These are phyloP conservation scores for Benthosema pterotum DNA, from an alignment of 2,797 vertebrate species.

Conservation along the genomic window DNA sequence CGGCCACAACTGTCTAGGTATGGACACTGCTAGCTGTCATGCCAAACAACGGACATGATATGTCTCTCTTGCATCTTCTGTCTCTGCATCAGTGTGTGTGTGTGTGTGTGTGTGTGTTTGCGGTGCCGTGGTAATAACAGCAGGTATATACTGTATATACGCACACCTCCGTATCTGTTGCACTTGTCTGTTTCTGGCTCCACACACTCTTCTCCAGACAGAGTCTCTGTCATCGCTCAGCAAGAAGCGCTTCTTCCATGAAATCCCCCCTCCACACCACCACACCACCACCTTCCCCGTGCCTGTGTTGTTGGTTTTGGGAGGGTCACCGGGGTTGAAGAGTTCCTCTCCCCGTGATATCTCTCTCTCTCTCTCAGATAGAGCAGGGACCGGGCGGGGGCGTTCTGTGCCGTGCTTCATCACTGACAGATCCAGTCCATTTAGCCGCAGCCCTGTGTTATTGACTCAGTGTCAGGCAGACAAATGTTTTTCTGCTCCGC, in stretches of 20 bases:
- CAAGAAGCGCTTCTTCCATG: slow-evolving; percentile 47
- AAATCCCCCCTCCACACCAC: no score
- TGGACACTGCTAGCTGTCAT: slow-evolving; percentile 59
- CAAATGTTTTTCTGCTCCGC: slow-evolving; percentile 44
- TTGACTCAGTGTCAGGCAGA: slow-evolving; percentile 54
- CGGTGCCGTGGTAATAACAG: no score
- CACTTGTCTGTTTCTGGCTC: slow-evolving; percentile 37
- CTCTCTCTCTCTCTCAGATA: slow-evolving; percentile 47
- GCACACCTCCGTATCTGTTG: slow-evolving; percentile 17
- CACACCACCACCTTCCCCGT: no score
- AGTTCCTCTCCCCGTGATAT: slow-evolving; percentile 22
- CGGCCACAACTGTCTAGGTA: slow-evolving; percentile 96
- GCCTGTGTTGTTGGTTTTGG: slow-evolving; percentile 8
- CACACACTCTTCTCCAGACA: slow-evolving; percentile 17
- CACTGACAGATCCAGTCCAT: slow-evolving; percentile 56
- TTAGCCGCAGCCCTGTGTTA: slow-evolving; percentile 39
- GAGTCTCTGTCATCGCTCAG: slow-evolving; percentile 52
- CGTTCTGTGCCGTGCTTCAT: slow-evolving; percentile 18
- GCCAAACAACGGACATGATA: no score
- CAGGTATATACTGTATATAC: slow-evolving; percentile 6
- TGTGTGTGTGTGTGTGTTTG: background rate
- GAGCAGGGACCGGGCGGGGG: slow-evolving; percentile 27
- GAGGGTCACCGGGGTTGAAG: slow-evolving; percentile 38
- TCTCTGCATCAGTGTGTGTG: background rate
- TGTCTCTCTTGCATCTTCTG: background rate